phyloP scores from a whole-genome alignment of 2,888 invertebrate species.

The Eubasilissa splendida region DNA sequence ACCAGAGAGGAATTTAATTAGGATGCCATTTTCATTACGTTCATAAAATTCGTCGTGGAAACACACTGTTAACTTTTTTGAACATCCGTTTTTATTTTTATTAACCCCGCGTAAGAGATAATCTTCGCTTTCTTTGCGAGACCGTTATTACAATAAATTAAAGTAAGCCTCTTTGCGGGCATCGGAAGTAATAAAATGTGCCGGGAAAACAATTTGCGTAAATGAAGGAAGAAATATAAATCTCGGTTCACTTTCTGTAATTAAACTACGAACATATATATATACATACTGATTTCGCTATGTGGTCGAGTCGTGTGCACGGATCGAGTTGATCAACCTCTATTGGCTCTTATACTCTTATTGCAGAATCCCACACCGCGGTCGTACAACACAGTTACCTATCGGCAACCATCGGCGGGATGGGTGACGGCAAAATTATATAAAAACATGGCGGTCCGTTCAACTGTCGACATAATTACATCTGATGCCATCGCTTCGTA shows the following conservation, averaged over 20 bases:
- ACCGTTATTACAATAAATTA: not conserved
- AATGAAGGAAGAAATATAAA: not conserved
- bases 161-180: not conserved
- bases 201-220: too few species aligned
- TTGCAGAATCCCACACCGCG: slow-evolving; percentile 25
- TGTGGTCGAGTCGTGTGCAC: not conserved
- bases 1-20: too few species aligned
- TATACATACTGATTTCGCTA: not conserved
- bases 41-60: too few species aligned
- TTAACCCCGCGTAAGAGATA: too few species aligned
- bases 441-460: not conserved
- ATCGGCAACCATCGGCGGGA: slow-evolving; percentile 19
- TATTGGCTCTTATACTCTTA: slow-evolving; percentile 19
- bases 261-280: not conserved
- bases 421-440: slow-evolving; percentile 3
- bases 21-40: too few species aligned
- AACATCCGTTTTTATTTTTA: too few species aligned
- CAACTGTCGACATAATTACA: not conserved
- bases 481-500: not conserved
- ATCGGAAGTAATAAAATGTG: not conserved
- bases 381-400: slow-evolving; percentile 7
- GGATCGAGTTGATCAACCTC: slow-evolving; percentile 34
- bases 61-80: too few species aligned
- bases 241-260: not conserved
- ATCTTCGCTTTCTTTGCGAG: not conserved